Base-by-base conservation (phyloP, 2,797 vertebrate genomes). In the Onychomys arenicola region DNA sequence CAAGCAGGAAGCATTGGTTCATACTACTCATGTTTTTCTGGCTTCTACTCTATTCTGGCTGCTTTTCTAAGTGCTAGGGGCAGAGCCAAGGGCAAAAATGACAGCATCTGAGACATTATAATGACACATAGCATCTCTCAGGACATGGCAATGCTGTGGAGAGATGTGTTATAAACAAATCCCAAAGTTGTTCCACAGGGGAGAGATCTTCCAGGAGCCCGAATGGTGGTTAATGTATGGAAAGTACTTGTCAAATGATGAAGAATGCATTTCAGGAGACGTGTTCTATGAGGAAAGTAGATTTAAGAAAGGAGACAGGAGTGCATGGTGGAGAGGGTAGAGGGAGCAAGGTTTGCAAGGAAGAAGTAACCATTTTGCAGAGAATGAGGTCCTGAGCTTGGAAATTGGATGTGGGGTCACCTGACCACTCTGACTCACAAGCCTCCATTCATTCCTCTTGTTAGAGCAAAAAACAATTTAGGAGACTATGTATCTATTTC, bases 121-220 rank as follows among this genome's bases (percentile, higher is more conserved):
- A 14, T 34, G 17, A 11, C 7, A 12, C 23, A 43, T 14, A 25
- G 2, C 13, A 8, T 67, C 57, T 86, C 49, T 87, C 0, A 76
- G 25, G 43, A 61, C n/a, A 6, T 40, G 67, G 12, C 0, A 19
- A 29, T 52, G 46, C 12, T 0, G 2, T 32, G 34, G 10, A 19
- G 17, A 88, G 11, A 65, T 25, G 5, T 5, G 2, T 49, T 43
- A 83, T 14, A 55, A 69, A 61, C 4, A 23, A 59, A 75, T 21
- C 10, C 10, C 1, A 12, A 57, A 2, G 57, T n/a, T 13, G 19
- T 19, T 86, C 17, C 27, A 6, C 0, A 34, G 25, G 76, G 5
- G 3, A 6, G 34, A 19, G 34, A 43, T 82, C 43, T 46, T 10
- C 13, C 32, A 43, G 16, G 52, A 94, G 52, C 17, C 4, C 14